Conservation (phyloP, 1,140 invertebrate species). For the Solen grandis region DNA sequence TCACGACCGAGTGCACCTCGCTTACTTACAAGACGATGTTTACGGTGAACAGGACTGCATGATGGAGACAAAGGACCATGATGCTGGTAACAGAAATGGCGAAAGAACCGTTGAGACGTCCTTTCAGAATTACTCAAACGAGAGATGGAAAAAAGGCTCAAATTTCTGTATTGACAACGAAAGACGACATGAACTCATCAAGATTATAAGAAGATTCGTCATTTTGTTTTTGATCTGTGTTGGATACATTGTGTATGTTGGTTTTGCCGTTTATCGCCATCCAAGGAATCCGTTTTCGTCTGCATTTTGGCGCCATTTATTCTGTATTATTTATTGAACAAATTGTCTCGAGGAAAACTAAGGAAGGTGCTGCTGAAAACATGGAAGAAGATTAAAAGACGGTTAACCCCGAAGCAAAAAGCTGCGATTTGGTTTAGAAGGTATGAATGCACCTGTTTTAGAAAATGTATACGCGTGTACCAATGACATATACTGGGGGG, state of each 20-base stretch:
- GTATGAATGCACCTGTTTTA: neutral
- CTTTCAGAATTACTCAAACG: too few species aligned
- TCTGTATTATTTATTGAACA: conserved; percentile 6
- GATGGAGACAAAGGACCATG: too few species aligned
- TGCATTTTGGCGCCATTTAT: conserved; percentile 11
- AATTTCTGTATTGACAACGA: too few species aligned
- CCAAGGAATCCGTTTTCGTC: conserved; percentile 18
- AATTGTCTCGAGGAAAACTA: conserved; percentile 6
- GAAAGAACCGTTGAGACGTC: too few species aligned
- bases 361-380: neutral
- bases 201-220: neutral
- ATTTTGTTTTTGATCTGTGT: too few species aligned
- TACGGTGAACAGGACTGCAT: too few species aligned
- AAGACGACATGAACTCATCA: conserved; percentile 54
- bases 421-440: neutral
- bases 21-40: too few species aligned
- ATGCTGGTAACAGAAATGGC: too few species aligned
- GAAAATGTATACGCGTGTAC: neutral
- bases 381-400: neutral
- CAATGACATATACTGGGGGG: neutral
- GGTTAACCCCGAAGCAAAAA: neutral
- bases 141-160: too few species aligned
- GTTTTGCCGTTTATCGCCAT: conserved; percentile 34
- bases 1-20: too few species aligned
- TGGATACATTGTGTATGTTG: conserved; percentile 33